phyloP scores from a whole-genome alignment of 2,113 vertebrate species.

The Rattus rattus region DNA sequence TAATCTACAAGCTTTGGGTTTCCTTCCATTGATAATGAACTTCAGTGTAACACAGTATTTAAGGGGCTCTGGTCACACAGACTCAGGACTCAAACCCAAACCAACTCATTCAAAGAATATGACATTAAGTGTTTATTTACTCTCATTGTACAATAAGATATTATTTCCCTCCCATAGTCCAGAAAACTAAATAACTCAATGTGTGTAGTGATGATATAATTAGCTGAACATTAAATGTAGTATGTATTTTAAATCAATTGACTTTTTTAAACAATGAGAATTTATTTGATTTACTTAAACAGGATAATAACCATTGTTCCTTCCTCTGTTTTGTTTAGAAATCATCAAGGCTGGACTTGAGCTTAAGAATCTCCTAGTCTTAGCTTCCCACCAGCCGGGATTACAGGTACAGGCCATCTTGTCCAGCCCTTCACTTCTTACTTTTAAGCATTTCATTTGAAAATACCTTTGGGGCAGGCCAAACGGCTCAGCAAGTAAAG shows the following conservation, averaged over 20 bases:
- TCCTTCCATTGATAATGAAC: not conserved
- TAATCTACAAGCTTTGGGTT: not conserved
- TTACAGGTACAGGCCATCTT: not conserved
- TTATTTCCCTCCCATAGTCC: not conserved
- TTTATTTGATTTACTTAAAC: slow-evolving; percentile 44
- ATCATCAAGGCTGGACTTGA: not conserved
- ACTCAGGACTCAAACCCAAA: not conserved
- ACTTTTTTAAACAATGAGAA: slow-evolving; percentile 9
- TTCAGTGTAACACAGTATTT: not conserved
- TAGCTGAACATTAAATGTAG: not conserved
- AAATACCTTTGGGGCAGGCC: not conserved
- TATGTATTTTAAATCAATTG: not conserved
- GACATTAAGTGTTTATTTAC: not conserved
- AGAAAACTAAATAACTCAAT: not conserved
- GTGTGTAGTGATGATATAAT: not conserved
- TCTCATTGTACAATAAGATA: not conserved
- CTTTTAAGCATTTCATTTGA: not conserved
- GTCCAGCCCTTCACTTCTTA: slow-evolving; percentile 13
- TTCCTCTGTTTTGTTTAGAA: not conserved
- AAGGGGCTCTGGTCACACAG: not conserved
- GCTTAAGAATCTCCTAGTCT: not conserved
- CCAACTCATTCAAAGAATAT: not conserved
- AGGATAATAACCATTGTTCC: slow-evolving; percentile 26
- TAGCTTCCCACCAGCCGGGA: too few species aligned
- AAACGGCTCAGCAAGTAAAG: not conserved